A percentile compares a stretch with the other conserved stretches of the same genome.
Evolutionary conservation across 2,113 vertebrate genomes (phyloP).

Genomic region (Cynoglossus semilaevis): DNA sequence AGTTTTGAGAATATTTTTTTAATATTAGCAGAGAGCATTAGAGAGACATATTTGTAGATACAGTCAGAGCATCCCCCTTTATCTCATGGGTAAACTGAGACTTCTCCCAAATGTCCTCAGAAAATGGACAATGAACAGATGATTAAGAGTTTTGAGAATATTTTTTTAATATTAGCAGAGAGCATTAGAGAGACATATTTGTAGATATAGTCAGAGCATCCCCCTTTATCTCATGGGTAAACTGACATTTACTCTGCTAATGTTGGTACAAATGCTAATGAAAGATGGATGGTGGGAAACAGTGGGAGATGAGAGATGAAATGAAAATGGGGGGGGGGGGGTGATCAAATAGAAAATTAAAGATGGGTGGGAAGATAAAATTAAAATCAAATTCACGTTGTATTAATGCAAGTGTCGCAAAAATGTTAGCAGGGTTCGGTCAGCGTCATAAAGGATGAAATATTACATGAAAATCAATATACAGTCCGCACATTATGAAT

Average conservation of each 20-base stretch:
- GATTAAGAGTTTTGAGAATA: no score
- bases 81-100: neutral
- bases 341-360: neutral
- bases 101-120: no score
- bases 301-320: slow-evolving; percentile 28
- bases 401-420: no score
- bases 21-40: neutral
- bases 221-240: neutral
- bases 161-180: no score
- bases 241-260: neutral
- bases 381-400: no score
- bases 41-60: neutral
- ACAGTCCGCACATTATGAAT: no score
- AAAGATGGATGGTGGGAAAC: slow-evolving; percentile 29
- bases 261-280: slow-evolving; percentile 11
- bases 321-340: neutral
- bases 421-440: no score
- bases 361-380: no score
- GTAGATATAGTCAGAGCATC: slow-evolving; percentile 7
- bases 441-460: no score
- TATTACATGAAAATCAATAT: no score
- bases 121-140: no score
- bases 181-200: neutral
- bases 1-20: no score
- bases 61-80: slow-evolving; percentile 6